Evolutionary conservation across 2,113 vertebrate species (phyloP), one percentile per base, ranked within the genome.

Genomic region (Upupa epops): DNA sequence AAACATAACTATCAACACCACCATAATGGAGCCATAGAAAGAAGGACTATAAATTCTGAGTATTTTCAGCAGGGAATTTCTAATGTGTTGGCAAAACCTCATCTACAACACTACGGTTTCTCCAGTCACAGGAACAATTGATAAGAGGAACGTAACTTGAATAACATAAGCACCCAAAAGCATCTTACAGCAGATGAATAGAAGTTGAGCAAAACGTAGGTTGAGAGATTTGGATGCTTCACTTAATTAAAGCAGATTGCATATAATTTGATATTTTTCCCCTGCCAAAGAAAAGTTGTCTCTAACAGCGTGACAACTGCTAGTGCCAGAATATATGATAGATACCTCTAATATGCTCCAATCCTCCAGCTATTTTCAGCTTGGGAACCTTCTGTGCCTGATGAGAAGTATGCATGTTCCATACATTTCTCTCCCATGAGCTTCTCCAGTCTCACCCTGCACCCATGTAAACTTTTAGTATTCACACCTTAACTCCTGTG

Each of bases 161-260:
- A 76, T 48, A 18, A 76, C 51, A 78, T 31, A 79, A 92, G 25
- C 51, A 89, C 66, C 22, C 73, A 40, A 85, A 84, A 79, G 29
- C 31, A 51, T 68, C 64, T 66, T 73, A 80, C 1, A 58, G 42
- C 18, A 84, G 32, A 76, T 9, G 51, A 75, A 78, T 56, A 89
- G 29, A 90, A 69, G 42, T 51, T 82, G 70, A 87, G 63, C 42
- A 87, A 80, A 85, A 85, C 31, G 18, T 73, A 83, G 68, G 59
- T 15, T 90, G 81, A 73, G 78, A 75, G 78, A 28, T 87, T 91
- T 1, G 12, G 71, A 85, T 93, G 72, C 20, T 76, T 87, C 51
- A n/a, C 91, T 94, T 96, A 89, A 92, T 92, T 93, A 89, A 94
- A 94, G 69, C 81, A 95, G 91, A 94, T 87, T 93, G 87, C 71